Evolutionary conservation across 2,113 vertebrate genomes (phyloP).

Genomic region (Menura novaehollandiae): DNA sequence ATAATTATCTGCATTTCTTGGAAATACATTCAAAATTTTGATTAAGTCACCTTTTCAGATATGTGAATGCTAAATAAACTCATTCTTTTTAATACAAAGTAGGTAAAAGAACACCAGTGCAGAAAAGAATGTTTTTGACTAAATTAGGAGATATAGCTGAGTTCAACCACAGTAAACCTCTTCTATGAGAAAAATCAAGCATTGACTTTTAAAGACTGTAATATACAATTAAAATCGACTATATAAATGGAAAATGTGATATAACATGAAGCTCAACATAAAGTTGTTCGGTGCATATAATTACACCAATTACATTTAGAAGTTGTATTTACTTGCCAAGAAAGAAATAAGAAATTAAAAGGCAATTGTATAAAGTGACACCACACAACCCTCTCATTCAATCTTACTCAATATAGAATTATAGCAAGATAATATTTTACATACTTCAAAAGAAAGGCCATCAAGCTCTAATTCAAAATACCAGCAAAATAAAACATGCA

Average conservation of each 20-base stretch:
- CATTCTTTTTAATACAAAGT: background rate
- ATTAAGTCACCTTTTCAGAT: background rate
- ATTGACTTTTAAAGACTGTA: conserved; percentile 64
- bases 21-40: background rate
- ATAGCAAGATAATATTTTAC: conserved; percentile 45
- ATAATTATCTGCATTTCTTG: background rate
- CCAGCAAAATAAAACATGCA: conserved; percentile 51
- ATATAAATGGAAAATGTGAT: conserved; percentile 58
- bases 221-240: conserved; percentile 64
- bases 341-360: conserved; percentile 64
- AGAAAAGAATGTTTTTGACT: conserved; percentile 44
- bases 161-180: conserved; percentile 56
- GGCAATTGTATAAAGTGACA: conserved; percentile 69
- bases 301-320: conserved; percentile 71
- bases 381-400: conserved; percentile 54
- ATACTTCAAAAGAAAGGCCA: conserved; percentile 69
- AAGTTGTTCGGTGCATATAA: conserved; percentile 69
- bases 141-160: conserved; percentile 29
- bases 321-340: conserved; percentile 72
- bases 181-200: conserved; percentile 56
- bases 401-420: conserved; percentile 61
- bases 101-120: background rate
- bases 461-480: conserved; percentile 68
- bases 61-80: background rate
- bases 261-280: conserved; percentile 67